phyloP scores from a whole-genome alignment of 2,113 vertebrate genomes.

The Podilymbus podiceps region DNA sequence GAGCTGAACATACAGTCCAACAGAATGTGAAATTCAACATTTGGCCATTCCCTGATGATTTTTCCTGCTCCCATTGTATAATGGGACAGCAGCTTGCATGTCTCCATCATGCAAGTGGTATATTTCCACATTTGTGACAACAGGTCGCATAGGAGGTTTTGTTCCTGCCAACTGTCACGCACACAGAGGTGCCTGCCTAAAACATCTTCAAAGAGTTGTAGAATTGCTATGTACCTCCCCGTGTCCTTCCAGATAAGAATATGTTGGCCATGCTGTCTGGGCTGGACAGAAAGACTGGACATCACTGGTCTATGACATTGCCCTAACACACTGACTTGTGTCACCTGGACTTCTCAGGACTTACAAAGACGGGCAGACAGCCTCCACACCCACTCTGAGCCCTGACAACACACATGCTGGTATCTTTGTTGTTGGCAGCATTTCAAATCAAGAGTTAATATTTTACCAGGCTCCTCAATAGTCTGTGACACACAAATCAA shows the following conservation, averaged over 20 bases:
- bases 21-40: background rate
- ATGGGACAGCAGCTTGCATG: background rate
- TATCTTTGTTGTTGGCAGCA: background rate
- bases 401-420: background rate
- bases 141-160: background rate
- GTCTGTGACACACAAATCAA: background rate
- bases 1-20: conserved; percentile 8
- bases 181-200: background rate
- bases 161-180: background rate
- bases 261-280: background rate
- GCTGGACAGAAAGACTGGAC: background rate
- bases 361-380: background rate
- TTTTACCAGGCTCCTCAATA: background rate
- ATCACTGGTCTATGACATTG: background rate
- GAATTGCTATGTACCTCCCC: background rate
- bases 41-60: background rate
- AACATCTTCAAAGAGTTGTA: background rate
- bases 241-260: background rate
- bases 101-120: background rate
- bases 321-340: background rate
- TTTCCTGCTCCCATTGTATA: background rate
- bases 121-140: background rate
- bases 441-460: background rate
- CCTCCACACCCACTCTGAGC: background rate
- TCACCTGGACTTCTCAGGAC: background rate